These are phyloP conservation scores for Phaethornis superciliosus DNA, from an alignment of 2,113 vertebrate species.

Conservation along the genomic window DNA sequence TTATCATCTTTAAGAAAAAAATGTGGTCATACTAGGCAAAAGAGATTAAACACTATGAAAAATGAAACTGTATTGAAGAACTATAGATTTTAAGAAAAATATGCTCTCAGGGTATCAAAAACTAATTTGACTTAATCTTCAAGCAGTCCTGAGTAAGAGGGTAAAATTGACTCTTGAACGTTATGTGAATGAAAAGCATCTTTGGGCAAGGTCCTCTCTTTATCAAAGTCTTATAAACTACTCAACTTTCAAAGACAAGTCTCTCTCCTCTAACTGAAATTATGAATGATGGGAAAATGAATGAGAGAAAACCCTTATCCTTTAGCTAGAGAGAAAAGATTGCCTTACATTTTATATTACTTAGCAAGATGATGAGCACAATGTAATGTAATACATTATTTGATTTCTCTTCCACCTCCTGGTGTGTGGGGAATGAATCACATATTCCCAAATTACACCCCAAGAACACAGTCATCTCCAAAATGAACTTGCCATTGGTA, in stretches of 20 bases:
- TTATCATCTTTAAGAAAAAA: constrained; percentile 1
- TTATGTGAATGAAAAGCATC: background rate
- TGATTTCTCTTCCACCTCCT: background rate
- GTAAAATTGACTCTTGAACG: background rate
- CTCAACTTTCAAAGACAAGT: background rate
- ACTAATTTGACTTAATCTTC: background rate
- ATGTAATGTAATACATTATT: background rate
- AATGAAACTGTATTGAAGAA: background rate
- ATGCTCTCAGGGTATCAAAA: background rate
- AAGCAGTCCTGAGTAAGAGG: background rate
- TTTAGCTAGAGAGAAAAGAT: background rate
- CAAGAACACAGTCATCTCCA: background rate
- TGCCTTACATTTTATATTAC: background rate
- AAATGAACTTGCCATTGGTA: background rate
- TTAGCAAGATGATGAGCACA: background rate
- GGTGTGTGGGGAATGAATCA: background rate
- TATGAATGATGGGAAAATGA: background rate
- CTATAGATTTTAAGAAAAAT: constrained; percentile 10
- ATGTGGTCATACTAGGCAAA: background rate
- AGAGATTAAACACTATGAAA: constrained; percentile 15
- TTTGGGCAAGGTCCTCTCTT: background rate
- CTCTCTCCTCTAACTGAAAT: background rate
- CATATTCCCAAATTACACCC: background rate
- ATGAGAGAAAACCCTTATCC: background rate
- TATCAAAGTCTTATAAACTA: background rate